phyloP scores from a whole-genome alignment of 2,113 vertebrate species.

The Cacatua alba region DNA sequence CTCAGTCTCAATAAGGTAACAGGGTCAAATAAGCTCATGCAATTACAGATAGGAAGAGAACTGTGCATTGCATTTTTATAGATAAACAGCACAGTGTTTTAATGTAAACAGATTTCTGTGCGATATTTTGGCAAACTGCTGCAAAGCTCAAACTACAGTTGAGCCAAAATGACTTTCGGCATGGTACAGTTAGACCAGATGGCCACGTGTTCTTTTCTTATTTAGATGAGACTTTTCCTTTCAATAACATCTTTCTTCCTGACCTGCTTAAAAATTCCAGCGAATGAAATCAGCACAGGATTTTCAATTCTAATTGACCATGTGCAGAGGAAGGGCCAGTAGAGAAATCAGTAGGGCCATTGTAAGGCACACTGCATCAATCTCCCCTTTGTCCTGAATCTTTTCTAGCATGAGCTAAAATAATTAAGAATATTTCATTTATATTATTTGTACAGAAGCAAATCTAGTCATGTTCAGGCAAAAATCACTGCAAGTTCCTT shows the following conservation, averaged over 20 bases:
- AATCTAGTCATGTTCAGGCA: neutral
- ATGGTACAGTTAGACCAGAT: conserved; percentile 75
- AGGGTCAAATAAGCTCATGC: conserved; percentile 54
- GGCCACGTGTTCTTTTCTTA: conserved; percentile 81
- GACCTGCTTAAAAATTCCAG: conserved; percentile 86
- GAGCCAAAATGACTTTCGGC: conserved; percentile 74
- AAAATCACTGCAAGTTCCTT: neutral
- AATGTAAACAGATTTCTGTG: conserved; percentile 60
- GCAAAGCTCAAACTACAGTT: conserved; percentile 43
- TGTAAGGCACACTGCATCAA: conserved; percentile 76
- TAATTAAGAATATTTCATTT: conserved; percentile 69
- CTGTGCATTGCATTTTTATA: conserved; percentile 10
- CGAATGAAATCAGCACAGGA: conserved; percentile 83
- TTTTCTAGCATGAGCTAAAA: conserved; percentile 67
- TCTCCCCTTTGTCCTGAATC: conserved; percentile 75
- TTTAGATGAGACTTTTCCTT: conserved; percentile 86
- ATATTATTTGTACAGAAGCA: conserved; percentile 39
- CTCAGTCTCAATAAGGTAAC: conserved; percentile 10
- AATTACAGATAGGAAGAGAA: conserved; percentile 61
- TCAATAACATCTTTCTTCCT: conserved; percentile 88
- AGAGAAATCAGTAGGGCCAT: conserved; percentile 77
- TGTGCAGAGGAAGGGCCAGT: conserved; percentile 79
- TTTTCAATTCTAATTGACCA: conserved; percentile 86
- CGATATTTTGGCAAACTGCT: conserved; percentile 62
- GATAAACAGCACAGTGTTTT: conserved; percentile 44